Evolutionary conservation across 2,113 vertebrate species (phyloP), one percentile per base, ranked within the genome.

Genomic region (Aepyceros melampus): DNA sequence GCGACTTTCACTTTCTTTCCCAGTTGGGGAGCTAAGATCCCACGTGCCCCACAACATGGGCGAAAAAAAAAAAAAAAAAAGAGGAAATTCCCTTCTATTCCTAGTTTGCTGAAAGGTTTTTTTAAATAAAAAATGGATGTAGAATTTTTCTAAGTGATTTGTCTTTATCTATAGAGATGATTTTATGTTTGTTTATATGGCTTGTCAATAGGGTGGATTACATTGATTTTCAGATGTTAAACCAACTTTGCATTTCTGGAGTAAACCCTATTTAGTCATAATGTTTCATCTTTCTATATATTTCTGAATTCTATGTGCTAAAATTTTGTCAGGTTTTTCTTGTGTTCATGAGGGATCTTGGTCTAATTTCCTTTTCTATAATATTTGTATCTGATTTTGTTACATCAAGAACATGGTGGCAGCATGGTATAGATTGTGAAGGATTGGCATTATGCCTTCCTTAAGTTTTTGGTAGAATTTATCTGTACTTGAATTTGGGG

Each of bases 401-500:
- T 47, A 67, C 67, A 85, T 89, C 49, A 84, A 60, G 81, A 62
- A 58, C 93, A 91, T 87, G 83, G 21, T 91, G 92, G 47, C 23
- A 64, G 49, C 25, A 67, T 36, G 64, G 43, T 31, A 60, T 45
- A 56, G 78, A 78, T 21, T 85, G 85, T 43, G 29, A 88, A 58
- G 53, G 87, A 51, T 84, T 78, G 40, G 62, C 56, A 33, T 87
- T 55, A 87, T 51, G 15, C 43, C 47, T 94, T 95, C 51, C 19
- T 95, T 91, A 94, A 89, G 16, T 76, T 62, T 94, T 95, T 95
- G 53, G 71, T 95, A 76, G 53, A 82, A 87, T 81, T 74, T 87
- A 79, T 56, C 49, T 45, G n/a, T 25, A 86, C 53, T 81, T 78
- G 76, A 29, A 47, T 31, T 53, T 79, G 21, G 15, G 12, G 6